Evolutionary conservation across 2,797 vertebrate species (phyloP).

Genomic region (Tokudaia muenninki): DNA sequence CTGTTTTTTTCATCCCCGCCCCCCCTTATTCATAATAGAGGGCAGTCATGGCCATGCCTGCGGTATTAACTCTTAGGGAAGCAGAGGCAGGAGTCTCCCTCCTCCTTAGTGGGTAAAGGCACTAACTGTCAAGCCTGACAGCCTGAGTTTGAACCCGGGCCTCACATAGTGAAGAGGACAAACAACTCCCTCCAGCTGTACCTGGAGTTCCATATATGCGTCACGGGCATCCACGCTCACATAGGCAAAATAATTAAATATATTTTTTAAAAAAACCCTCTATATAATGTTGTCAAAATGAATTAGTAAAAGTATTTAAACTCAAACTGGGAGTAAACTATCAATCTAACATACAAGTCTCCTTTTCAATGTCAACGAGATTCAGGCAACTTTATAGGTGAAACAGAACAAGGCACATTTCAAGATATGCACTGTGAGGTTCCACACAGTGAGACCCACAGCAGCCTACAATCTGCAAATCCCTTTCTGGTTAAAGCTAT

Average conservation of each 20-base stretch:
- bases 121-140: neutral
- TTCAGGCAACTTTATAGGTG: neutral
- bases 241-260: neutral
- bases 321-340: slow-evolving; percentile 19
- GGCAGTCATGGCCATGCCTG: neutral
- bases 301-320: slow-evolving; percentile 36
- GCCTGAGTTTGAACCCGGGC: neutral
- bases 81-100: neutral
- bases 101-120: neutral
- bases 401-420: neutral
- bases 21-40: neutral
- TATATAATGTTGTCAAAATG: neutral
- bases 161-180: neutral
- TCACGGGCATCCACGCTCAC: neutral
- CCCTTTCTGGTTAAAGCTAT: neutral
- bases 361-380: neutral
- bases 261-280: neutral
- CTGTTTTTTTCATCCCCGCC: neutral
- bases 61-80: neutral
- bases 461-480: slow-evolving; percentile 25
- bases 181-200: neutral
- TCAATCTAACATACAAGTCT: slow-evolving; percentile 30
- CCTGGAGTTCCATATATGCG: neutral
- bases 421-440: neutral
- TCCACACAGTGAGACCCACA: neutral